Conservation (phyloP, 2,113 vertebrate species). For the Amphiprion ocellaris region DNA sequence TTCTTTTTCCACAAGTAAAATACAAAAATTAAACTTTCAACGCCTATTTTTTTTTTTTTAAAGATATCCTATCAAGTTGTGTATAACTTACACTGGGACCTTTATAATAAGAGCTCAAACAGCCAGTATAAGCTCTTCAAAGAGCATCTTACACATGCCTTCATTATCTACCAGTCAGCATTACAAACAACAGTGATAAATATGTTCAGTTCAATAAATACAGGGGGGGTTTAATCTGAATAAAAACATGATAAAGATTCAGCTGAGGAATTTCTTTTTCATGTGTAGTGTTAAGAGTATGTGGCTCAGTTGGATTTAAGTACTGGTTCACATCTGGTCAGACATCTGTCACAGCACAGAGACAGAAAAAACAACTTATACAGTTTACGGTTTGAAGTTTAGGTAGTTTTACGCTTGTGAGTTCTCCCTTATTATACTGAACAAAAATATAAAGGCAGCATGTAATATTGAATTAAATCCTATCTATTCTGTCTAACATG, state of each 20-base stretch:
- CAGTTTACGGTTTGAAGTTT: neutral
- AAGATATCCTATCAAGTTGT: slow-evolving; percentile 3
- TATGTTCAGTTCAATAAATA: slow-evolving; percentile 71
- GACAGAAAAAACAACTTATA: neutral
- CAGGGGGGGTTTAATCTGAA: slow-evolving; percentile 4
- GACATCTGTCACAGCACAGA: neutral
- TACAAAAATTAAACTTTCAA: slow-evolving; percentile 1
- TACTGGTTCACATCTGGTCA: neutral
- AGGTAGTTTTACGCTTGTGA: slow-evolving; percentile 38
- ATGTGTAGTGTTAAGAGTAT: slow-evolving; percentile 39
- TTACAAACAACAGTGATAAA: slow-evolving; percentile 66
- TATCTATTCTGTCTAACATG: no score
- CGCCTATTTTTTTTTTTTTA: neutral
- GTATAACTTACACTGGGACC: slow-evolving; percentile 34
- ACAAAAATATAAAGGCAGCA: no score
- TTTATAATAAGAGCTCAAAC: slow-evolving; percentile 6
- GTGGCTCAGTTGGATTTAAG: slow-evolving; percentile 1
- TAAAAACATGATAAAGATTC: slow-evolving; percentile 22
- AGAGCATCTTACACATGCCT: slow-evolving; percentile 35
- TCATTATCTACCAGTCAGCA: slow-evolving; percentile 26
- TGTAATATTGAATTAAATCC: no score
- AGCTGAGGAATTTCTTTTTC: slow-evolving; percentile 15
- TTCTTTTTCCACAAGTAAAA: slow-evolving; percentile 28
- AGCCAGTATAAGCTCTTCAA: neutral
- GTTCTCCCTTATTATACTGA: neutral